Base-by-base conservation (phyloP, 2,797 vertebrate genomes). In the Stomatorhinus walkeri region DNA sequence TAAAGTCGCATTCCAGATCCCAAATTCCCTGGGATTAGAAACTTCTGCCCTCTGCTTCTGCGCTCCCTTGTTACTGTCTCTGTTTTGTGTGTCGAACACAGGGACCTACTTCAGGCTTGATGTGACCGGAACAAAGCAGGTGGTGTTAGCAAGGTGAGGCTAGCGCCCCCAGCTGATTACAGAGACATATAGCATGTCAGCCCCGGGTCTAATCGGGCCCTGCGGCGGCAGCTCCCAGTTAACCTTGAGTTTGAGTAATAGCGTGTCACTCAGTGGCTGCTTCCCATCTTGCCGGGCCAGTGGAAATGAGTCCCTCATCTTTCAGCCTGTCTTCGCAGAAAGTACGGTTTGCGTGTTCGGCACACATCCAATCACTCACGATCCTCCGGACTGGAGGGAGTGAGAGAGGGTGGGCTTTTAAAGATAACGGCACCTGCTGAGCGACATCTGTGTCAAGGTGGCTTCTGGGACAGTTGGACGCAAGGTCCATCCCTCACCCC, bases 111-210 rank as follows among this genome's bases (percentile, higher is more conserved):
- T 89, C 12, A 43, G 87, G 86, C 56, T 22, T 56, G 79, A 76
- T 79, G 43, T 48, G 43, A 22, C 28, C 2, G 22, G 22, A 28
- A 43, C 86, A 59, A 83, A 89, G 88, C 90, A 89, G 89, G 90
- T 88, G 88, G 79, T 89, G 85, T 54, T 91, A 90, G 79, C 85
- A 56, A 90, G 90, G 87, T 83, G 79, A 89, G 40, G 61, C 87
- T 46, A 43, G 76, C 48, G 12, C 43, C 61, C 72, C 46, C 22
- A 89, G 90, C 87, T 86, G 88, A 52, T 88, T 90, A 89, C 49
- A 72, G 89, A 88, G 83, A 90, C 90, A 91, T 90, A 91, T 91
- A 90, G 86, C 85, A 32, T 40, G 89, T 89, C 89, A 89, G 89
- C 68, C 88, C 43, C 68, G 32, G 83, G 90, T 87, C 88, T 89